Base-by-base conservation (phyloP, 2,888 invertebrate genomes). In the Eristalinus aeneus region DNA sequence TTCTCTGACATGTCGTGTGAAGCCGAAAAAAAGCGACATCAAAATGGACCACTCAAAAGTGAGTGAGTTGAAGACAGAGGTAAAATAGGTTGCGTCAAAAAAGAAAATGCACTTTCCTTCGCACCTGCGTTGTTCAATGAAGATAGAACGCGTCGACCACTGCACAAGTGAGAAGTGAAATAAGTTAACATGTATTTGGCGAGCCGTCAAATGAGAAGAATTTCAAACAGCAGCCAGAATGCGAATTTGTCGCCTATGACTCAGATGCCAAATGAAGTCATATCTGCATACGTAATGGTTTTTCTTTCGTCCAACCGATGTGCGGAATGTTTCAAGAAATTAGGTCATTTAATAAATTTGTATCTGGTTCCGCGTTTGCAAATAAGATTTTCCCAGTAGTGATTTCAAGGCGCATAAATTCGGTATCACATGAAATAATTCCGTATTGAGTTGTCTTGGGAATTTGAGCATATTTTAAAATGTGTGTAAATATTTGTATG, bases 111-210 rank as follows among this genome's bases (percentile, higher is more conserved):
- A 39, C 4, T 73, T 11, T 73, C 12, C 22, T 72, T 82, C 77
- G 58, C 72, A 68, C 68, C 32, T 77, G 61, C 34, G 22, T n/a
- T 58, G 58, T 9, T 12, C 27, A 6, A 46, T 46, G 16, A 46
- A 16, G 8, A 46, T 16, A 16, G 6, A 65, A 64, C 78, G 83
- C 83, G 83, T 83, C 64, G 61, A 34, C 10, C 22, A 54, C 46
- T 39, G n/a, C 61, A 27, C 54, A 74, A 61, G 8, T n/a, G 27
- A 54, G 6, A 63, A 58, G 27, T 11, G 46, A 67, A 69, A 60
- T 46, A 61, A 39, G 23, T 11, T 16, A 71, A 76, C 72, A 83
- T 68, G 68, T 69, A 78, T 58, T 83, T 83, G 83, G 83, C 82
- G 64, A 1, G 0, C 53, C 73, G 56, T 69, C 74, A 83, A 83